phyloP scores from a whole-genome alignment of 2,888 invertebrate genomes.

The Leptodirus hochenwartii region DNA sequence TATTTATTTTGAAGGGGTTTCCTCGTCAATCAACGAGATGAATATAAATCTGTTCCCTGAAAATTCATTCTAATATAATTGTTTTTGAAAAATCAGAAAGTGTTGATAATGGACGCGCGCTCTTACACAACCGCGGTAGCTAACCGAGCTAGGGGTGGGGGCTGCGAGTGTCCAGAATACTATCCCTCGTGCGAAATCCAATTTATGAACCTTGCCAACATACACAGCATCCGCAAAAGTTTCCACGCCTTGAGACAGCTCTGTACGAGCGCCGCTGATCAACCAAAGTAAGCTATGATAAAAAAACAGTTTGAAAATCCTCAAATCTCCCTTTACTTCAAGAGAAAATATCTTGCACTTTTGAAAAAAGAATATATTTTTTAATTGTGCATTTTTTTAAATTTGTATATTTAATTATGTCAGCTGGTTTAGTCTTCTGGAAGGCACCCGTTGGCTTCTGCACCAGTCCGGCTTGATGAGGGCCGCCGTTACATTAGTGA shows the following conservation, averaged over 20 bases:
- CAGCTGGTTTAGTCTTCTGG: constrained; percentile 80
- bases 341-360: constrained; percentile 2
- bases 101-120: constrained; percentile 87
- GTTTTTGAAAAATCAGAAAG: no score
- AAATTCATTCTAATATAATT: no score
- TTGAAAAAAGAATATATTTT: not conserved
- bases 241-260: constrained; percentile 72
- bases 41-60: no score
- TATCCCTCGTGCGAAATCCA: constrained; percentile 89
- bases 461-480: constrained; percentile 72
- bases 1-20: no score
- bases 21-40: no score
- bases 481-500: constrained; percentile 63
- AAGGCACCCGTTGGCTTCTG: constrained; percentile 82
- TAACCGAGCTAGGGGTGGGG: constrained; percentile 91
- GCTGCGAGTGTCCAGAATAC: constrained; percentile 90
- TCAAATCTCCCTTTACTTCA: constrained; percentile 3
- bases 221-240: constrained; percentile 86
- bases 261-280: constrained; percentile 61
- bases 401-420: constrained; percentile 5
- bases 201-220: constrained; percentile 95
- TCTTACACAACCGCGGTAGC: constrained; percentile 94
- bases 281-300: constrained; percentile 44
- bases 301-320: constrained; percentile 4
- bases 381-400: not conserved